phyloP scores from a whole-genome alignment of 1,140 invertebrate genomes.

The Campoletis sonorensis region DNA sequence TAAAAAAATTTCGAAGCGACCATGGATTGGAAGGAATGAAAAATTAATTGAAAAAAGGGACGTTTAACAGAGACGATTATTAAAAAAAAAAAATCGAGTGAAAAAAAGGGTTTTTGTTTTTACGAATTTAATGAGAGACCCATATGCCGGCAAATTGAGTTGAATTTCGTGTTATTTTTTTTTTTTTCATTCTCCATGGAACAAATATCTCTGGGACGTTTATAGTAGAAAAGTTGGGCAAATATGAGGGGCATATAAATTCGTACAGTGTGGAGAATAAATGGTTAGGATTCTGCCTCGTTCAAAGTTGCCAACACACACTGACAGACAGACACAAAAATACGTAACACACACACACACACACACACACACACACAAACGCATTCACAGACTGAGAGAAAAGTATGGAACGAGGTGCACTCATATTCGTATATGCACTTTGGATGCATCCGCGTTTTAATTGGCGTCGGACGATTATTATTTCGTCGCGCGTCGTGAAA shows the following conservation, averaged over 20 bases:
- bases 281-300: too few relatives aligned
- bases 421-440: background rate
- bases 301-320: background rate
- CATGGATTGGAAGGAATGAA: too few relatives aligned
- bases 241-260: background rate
- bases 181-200: background rate
- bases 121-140: too few relatives aligned
- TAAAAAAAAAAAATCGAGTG: too few relatives aligned
- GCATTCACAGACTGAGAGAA: too few relatives aligned
- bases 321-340: background rate
- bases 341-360: background rate
- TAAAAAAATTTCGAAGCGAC: too few relatives aligned
- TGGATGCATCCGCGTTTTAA: constrained; percentile 23
- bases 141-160: background rate
- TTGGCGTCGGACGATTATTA: constrained; percentile 35
- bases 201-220: too few relatives aligned
- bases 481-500: constrained; percentile 32
- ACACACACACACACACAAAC: background rate
- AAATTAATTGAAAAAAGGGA: too few relatives aligned
- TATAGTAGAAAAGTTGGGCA: background rate
- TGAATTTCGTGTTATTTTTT: too few relatives aligned
- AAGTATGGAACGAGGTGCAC: background rate
- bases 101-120: too few relatives aligned
- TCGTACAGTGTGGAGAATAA: too few relatives aligned
- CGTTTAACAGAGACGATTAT: too few relatives aligned